A percentile compares a stretch with the other conserved stretches of the same genome.
Conservation (phyloP, 1,140 invertebrate species). For the Trichonephila clavipes region DNA sequence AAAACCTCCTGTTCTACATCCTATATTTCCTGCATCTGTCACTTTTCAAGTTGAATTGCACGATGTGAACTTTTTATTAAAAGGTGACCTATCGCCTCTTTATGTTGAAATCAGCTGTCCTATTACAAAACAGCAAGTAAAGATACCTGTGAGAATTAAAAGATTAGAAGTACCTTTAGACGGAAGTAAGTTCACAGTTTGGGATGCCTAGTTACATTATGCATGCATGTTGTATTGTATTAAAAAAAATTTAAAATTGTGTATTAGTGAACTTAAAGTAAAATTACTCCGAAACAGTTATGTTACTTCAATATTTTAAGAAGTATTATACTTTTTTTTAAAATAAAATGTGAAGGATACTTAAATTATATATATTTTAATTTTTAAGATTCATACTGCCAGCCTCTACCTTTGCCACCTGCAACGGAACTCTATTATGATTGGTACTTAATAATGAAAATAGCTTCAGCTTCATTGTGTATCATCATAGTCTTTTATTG, state of each 20-base stretch:
- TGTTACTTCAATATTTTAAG: no score
- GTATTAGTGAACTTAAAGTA: no score
- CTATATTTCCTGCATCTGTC: slow-evolving; percentile 44
- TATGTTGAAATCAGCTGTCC: slow-evolving; percentile 70
- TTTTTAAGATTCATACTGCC: slow-evolving; percentile 48
- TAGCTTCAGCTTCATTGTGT: neutral
- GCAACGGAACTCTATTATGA: slow-evolving; percentile 39
- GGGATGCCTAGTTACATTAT: no score
- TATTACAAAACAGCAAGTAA: slow-evolving; percentile 67
- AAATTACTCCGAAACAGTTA: no score
- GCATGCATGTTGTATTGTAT: no score
- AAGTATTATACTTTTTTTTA: no score
- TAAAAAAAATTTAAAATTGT: no score
- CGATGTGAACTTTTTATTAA: slow-evolving; percentile 50
- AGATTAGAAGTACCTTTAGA: slow-evolving; percentile 45
- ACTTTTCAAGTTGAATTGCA: slow-evolving; percentile 57
- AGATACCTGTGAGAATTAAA: slow-evolving; percentile 60
- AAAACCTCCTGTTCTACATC: slow-evolving; percentile 20
- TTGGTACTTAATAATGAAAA: slow-evolving; percentile 50
- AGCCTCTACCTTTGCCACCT: slow-evolving; percentile 21
- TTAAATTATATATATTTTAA: neutral
- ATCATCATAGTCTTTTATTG: slow-evolving; percentile 31
- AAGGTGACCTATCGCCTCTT: slow-evolving; percentile 1
- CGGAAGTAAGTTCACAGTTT: slow-evolving; percentile 7
- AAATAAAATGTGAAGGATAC: no score